Percentiles rank a stretch among this genome's conserved stretches.
These are phyloP conservation scores for Isoperla grammatica DNA, from an alignment of 2,888 invertebrate species.

Conservation along the genomic window DNA sequence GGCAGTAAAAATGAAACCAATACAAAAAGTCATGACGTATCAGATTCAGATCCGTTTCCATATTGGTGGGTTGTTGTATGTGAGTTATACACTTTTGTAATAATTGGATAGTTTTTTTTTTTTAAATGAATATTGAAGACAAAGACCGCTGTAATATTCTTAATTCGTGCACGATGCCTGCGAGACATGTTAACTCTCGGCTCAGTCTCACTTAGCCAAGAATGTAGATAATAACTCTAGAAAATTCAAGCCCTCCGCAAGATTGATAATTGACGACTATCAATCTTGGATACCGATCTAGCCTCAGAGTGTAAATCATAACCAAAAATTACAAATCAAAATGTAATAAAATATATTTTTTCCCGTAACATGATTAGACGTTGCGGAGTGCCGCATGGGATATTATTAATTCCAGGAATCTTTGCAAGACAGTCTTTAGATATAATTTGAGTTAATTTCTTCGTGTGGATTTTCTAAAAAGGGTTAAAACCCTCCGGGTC, in stretches of 20 bases:
- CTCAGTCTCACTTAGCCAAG: slow-evolving; percentile 13
- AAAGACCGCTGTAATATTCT: slow-evolving; percentile 1
- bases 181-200: slow-evolving; percentile 10
- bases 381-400: no score
- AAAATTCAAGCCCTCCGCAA: neutral
- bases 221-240: slow-evolving; percentile 6
- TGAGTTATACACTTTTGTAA: no score
- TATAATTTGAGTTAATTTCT: slow-evolving; percentile 13
- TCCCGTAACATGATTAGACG: no score
- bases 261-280: slow-evolving; percentile 17
- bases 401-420: no score
- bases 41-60: no score
- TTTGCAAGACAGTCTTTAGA: neutral
- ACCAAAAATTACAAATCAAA: slow-evolving; percentile 13
- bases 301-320: slow-evolving; percentile 13
- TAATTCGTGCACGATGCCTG: slow-evolving; percentile 18
- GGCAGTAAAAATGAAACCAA: no score
- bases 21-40: no score
- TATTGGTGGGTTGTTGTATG: no score
- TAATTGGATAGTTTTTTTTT: no score
- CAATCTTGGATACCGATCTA: slow-evolving; percentile 7
- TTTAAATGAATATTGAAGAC: no score
- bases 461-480: neutral
- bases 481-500: no score
- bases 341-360: no score